Conservation (phyloP, 2,113 vertebrate genomes). For the Cavia aperea region DNA sequence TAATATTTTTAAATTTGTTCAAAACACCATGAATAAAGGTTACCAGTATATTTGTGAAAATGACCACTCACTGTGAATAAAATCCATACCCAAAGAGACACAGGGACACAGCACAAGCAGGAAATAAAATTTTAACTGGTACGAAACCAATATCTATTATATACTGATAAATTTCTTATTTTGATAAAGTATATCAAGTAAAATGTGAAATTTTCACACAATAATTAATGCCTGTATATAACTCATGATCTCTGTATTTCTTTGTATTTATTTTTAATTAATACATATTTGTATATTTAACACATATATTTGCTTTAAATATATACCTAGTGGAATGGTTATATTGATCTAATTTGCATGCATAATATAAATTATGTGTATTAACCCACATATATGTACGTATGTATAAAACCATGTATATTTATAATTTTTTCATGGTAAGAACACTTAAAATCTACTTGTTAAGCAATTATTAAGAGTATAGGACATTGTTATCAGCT, state of each 20-base stretch:
- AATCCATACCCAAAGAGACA: neutral
- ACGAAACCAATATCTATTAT: neutral
- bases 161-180: slow-evolving; percentile 7
- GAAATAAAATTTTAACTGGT: neutral
- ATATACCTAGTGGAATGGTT: neutral
- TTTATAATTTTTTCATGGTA: neutral
- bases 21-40: neutral
- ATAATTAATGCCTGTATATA: neutral
- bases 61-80: neutral
- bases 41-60: neutral
- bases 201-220: neutral
- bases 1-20: neutral
- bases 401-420: neutral
- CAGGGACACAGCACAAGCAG: neutral
- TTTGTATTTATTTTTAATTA: neutral
- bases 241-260: neutral
- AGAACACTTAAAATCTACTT: neutral
- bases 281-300: neutral
- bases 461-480: neutral
- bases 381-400: neutral
- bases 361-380: neutral
- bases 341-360: neutral
- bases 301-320: neutral
- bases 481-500: neutral
- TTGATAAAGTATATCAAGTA: neutral